These are phyloP conservation scores for Silurus glanis DNA, from an alignment of 2,113 vertebrate genomes.

Conservation along the genomic window DNA sequence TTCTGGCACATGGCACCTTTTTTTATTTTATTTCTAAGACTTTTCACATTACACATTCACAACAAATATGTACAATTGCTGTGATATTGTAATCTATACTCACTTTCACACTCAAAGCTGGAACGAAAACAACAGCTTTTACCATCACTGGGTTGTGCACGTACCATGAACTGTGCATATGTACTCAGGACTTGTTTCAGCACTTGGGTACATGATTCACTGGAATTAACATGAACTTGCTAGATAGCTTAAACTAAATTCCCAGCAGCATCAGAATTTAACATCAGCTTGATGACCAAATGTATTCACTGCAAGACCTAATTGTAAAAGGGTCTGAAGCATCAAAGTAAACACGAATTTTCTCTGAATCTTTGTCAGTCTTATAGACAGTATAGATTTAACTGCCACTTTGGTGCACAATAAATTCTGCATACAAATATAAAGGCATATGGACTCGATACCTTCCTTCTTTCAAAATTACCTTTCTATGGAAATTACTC, in stretches of 20 bases:
- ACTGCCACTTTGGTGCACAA: background rate
- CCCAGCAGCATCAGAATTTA: background rate
- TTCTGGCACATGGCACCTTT: no score
- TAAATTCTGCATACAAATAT: background rate
- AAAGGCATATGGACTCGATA: background rate
- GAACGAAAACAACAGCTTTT: slow-evolving; percentile 25
- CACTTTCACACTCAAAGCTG: slow-evolving; percentile 44
- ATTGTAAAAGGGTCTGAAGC: background rate
- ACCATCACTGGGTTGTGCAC: background rate
- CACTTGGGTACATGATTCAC: background rate
- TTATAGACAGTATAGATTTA: background rate
- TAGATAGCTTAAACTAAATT: background rate
- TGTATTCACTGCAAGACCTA: background rate
- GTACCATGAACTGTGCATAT: background rate
- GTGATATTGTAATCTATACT: slow-evolving; percentile 40
- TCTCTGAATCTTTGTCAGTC: background rate
- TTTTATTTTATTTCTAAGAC: background rate
- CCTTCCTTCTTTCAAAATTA: background rate
- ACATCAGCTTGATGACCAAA: background rate
- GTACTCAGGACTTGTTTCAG: background rate
- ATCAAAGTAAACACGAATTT: background rate
- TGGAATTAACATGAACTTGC: background rate
- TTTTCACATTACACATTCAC: slow-evolving; percentile 61
- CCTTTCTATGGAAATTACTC: background rate
- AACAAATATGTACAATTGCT: background rate